Evolutionary conservation across 2,888 invertebrate genomes (phyloP), one percentile per base, ranked within the genome.

Genomic region (Slavum lentiscoides): DNA sequence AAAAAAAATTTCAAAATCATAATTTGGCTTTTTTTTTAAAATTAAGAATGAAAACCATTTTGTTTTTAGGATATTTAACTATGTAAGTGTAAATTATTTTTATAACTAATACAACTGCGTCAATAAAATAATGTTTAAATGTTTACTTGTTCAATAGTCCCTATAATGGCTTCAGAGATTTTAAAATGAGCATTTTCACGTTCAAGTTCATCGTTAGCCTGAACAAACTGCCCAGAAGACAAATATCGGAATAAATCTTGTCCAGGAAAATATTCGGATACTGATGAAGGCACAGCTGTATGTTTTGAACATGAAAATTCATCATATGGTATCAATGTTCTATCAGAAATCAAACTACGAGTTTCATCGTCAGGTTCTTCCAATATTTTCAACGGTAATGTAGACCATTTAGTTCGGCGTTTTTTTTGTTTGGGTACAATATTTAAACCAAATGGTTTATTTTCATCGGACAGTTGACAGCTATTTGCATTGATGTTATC

Each of bases 141-240:
- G 70, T 67, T 81, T 82, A 88, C 87, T 85, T 91, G 91, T 85
- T 94, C 94, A 83, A 94, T 92, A 19, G 93, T 94, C 13, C 93
- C 90, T 83, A 94, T 94, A 85, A 94, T 90, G 0, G 93, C 93
- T 87, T 95, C 94, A 3, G 92, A 93, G 83, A 94, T 91, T 85
- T 91, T 91, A 86, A 95, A 94, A 87, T 95, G 94, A 0, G 94
- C 94, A 87, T 94, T 94, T 87, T 95, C 94, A 85, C 94, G 87
- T 85, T 94, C 94, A 82, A 94, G 87, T 85, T 93, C 93, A 0
- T 93, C 94, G 85, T 92, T 92, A 30, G 90, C 88, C 82, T 91
- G 89, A 53, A 91, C 89, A 85, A 92, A 91, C 84, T 92, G 91
- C 70, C 91, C 90, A 30, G 92, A 92, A 4, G 92, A 91, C 53